These are phyloP conservation scores for Bombyx huttoni DNA, from an alignment of 2,888 invertebrate species.

Conservation along the genomic window DNA sequence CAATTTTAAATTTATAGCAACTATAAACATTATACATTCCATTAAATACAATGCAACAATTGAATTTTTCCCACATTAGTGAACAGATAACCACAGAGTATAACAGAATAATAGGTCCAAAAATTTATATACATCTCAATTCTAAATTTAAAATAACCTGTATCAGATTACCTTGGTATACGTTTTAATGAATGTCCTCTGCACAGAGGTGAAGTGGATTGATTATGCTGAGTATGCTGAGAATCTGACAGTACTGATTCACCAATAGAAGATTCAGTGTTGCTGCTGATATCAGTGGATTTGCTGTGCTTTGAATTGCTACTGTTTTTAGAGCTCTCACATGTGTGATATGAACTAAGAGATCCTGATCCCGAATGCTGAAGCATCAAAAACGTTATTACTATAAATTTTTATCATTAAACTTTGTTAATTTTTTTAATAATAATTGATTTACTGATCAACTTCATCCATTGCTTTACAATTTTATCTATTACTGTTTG, in stretches of 20 bases:
- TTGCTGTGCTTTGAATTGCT: conserved; percentile 46
- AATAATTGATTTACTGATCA: no score
- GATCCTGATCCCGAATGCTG: conserved; percentile 53
- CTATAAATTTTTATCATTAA: background rate
- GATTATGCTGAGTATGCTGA: conserved; percentile 67
- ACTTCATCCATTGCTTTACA: no score
- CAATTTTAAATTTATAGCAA: no score
- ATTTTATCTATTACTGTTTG: no score
- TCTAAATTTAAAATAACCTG: no score
- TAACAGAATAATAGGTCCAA: no score
- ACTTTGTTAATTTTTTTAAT: background rate
- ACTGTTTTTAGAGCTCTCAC: conserved; percentile 59
- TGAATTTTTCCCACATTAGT: no score
- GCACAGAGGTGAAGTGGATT: conserved; percentile 71
- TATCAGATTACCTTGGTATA: conserved; percentile 49
- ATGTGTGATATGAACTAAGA: conserved; percentile 57
- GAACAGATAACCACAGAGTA: no score
- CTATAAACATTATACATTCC: no score
- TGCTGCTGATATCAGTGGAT: conserved; percentile 64
- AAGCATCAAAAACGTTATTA: conserved; percentile 28
- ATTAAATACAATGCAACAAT: no score
- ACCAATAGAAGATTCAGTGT: conserved; percentile 42
- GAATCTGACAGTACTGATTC: conserved; percentile 59
- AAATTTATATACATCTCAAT: no score
- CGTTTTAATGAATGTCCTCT: conserved; percentile 63